Conservation (phyloP, 1,140 invertebrate genomes). For the Nymphalis io region DNA sequence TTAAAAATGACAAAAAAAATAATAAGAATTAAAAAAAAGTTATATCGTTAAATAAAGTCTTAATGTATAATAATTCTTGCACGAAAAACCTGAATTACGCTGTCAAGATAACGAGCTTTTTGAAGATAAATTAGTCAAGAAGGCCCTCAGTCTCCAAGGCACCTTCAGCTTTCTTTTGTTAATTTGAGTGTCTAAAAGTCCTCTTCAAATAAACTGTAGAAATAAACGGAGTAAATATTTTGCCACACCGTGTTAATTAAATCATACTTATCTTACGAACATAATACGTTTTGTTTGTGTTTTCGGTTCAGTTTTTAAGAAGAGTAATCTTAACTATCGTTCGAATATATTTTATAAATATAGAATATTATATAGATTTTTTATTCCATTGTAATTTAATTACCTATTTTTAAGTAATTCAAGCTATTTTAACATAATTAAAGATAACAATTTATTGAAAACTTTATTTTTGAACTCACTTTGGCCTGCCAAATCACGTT, state of each 20-base stretch:
- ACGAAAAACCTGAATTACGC: neutral
- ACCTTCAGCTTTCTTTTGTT: neutral
- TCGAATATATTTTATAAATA: no score
- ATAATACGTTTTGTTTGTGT: neutral
- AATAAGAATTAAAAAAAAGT: neutral
- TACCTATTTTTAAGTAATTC: no score
- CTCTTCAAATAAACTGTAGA: constrained; percentile 1
- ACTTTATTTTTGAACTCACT: no score
- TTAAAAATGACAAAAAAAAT: neutral
- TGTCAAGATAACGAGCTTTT: constrained; percentile 1
- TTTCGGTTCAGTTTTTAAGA: no score
- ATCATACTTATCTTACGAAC: neutral
- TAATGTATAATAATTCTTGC: neutral
- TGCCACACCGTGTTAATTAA: neutral
- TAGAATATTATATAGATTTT: no score
- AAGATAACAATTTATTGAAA: no score
- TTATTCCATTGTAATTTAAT: no score
- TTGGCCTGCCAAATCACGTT: no score
- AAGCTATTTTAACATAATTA: no score
- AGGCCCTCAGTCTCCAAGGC: neutral
- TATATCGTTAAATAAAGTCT: neutral
- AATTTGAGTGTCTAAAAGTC: neutral
- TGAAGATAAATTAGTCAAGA: constrained; percentile 4
- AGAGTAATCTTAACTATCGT: no score
- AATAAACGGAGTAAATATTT: neutral